Percentiles rank a stretch among this genome's conserved stretches.
Evolutionary conservation across 2,888 invertebrate species (phyloP).

Genomic region (Acrobeloides nanus): DNA sequence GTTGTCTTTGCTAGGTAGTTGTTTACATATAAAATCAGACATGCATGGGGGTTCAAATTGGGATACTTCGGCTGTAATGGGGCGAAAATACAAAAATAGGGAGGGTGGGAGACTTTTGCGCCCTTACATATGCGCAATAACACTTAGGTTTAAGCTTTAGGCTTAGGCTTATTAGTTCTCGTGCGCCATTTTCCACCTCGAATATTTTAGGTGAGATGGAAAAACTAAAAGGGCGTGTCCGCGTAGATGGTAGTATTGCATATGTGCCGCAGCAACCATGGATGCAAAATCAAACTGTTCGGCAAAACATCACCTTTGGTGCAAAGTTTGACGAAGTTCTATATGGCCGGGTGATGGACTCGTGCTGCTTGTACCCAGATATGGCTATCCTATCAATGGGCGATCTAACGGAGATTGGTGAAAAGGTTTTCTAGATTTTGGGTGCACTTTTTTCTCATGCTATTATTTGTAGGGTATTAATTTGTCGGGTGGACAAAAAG

Average conservation of each 20-base stretch:
- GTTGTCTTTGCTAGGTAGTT: slow-evolving; percentile 61
- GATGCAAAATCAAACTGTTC: slow-evolving; percentile 92
- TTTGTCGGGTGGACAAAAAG: slow-evolving; percentile 50
- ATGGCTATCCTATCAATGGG: slow-evolving; percentile 39
- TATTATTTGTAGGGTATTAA: slow-evolving; percentile 41
- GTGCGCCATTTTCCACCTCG: too few species aligned
- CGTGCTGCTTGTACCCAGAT: slow-evolving; percentile 44
- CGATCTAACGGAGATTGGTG: slow-evolving; percentile 51
- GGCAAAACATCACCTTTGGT: slow-evolving; percentile 80
- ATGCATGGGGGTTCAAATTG: too few species aligned
- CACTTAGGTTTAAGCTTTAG: too few species aligned
- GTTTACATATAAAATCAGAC: too few species aligned
- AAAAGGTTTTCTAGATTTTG: slow-evolving; percentile 29
- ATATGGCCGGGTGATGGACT: slow-evolving; percentile 46
- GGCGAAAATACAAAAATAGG: too few species aligned
- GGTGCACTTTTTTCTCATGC: slow-evolving; percentile 5
- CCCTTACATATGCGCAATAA: too few species aligned
- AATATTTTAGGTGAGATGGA: slow-evolving; percentile 62
- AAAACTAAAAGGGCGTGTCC: slow-evolving; percentile 33
- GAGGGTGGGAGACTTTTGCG: too few species aligned
- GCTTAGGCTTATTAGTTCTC: too few species aligned
- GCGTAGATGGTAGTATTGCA: slow-evolving; percentile 62
- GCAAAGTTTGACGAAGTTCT: slow-evolving; percentile 44
- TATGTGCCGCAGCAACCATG: slow-evolving; percentile 93
- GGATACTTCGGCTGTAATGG: too few species aligned